Percentiles rank a stretch among this genome's conserved stretches.
Conservation (phyloP, 30 jellyfish, hydroid and myxozoan genomes). For the Phacellophora camtschatica region DNA sequence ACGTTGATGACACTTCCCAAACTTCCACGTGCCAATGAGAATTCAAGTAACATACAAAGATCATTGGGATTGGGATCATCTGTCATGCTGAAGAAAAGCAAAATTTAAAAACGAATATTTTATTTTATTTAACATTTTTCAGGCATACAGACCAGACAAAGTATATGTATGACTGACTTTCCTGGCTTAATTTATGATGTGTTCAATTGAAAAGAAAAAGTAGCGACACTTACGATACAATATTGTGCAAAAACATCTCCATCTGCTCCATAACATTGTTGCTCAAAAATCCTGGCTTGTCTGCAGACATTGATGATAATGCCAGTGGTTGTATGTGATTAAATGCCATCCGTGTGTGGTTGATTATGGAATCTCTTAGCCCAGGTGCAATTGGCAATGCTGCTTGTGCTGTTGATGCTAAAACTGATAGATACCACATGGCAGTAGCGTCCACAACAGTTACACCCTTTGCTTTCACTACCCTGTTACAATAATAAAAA, state of each 20-base stretch:
- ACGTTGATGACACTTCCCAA: constrained; percentile 88
- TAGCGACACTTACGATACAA: constrained; percentile 78
- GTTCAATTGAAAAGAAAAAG: not conserved
- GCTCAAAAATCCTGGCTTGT: constrained; percentile 86
- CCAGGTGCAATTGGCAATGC: constrained; percentile 97
- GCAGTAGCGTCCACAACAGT: constrained; percentile 96
- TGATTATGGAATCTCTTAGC: constrained; percentile 78
- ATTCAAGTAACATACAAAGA: constrained; percentile 76
- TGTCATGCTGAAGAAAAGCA: constrained; percentile 27
- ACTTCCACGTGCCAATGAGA: constrained; percentile 92
- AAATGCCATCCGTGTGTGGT: constrained; percentile 85
- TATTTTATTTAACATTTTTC: not conserved
- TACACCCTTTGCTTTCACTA: constrained; percentile 90
- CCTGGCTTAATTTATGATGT: too few relatives aligned
- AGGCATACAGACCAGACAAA: too few relatives aligned
- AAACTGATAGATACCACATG: constrained; percentile 93
- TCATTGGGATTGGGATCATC: constrained; percentile 62
- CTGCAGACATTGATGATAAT: constrained; percentile 85
- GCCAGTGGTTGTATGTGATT: constrained; percentile 86
- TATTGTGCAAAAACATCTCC: constrained; percentile 81
- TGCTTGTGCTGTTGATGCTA: constrained; percentile 97
- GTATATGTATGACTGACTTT: too few relatives aligned
- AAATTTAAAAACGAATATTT: not conserved
- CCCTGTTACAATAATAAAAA: constrained; percentile 50
- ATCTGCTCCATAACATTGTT: constrained; percentile 91